These are phyloP conservation scores for Coregonus ussuriensis DNA, from an alignment of 2,797 vertebrate genomes.

Conservation along the genomic window DNA sequence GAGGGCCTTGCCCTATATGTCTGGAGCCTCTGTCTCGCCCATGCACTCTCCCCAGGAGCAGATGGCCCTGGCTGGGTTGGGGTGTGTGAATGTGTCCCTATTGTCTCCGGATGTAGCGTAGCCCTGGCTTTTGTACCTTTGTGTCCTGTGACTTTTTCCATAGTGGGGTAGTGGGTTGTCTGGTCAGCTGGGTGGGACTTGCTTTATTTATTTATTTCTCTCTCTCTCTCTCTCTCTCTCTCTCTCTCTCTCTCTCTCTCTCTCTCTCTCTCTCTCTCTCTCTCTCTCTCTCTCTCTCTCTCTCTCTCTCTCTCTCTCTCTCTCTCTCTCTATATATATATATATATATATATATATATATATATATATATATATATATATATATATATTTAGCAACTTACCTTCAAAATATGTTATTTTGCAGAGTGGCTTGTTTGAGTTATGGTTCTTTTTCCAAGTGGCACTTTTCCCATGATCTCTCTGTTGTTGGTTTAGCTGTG, in stretches of 20 bases:
- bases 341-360: no score
- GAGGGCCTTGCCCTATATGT: slow-evolving; percentile 2
- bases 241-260: background rate
- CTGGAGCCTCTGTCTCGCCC: slow-evolving; percentile 60
- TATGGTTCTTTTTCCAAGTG: slow-evolving; percentile 18
- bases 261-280: background rate
- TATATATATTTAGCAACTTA: background rate
- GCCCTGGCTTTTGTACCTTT: slow-evolving; percentile 78
- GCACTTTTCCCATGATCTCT: slow-evolving; percentile 35
- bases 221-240: slow-evolving; percentile 10
- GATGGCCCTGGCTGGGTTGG: slow-evolving; percentile 67
- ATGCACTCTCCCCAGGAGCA: slow-evolving; percentile 69
- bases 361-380: no score
- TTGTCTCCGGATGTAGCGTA: slow-evolving; percentile 73
- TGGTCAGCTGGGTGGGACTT: slow-evolving; percentile 48
- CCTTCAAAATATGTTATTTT: slow-evolving; percentile 43
- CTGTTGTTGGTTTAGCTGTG: slow-evolving; percentile 16
- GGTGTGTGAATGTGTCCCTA: slow-evolving; percentile 62
- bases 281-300: background rate
- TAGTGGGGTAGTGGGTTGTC: slow-evolving; percentile 62
- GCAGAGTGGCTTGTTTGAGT: slow-evolving; percentile 35
- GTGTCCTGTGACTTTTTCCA: slow-evolving; percentile 65
- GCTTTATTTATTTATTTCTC: no score
- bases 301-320: background rate
- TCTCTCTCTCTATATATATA: slow-evolving; percentile 11